Conservation (phyloP, 2,888 invertebrate genomes). For the Salticus scenicus region DNA sequence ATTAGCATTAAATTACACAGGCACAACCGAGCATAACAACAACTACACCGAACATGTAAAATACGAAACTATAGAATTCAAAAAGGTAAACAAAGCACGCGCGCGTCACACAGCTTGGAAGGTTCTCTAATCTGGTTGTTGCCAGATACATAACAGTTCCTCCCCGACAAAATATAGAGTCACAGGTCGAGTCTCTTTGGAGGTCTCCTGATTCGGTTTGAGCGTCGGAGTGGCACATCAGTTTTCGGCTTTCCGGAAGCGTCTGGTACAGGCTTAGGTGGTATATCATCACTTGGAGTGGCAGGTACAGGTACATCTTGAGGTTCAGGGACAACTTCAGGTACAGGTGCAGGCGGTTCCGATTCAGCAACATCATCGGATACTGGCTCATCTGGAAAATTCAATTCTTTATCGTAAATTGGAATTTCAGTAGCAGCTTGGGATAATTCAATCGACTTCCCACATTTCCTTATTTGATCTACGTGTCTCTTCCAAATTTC, state of each 20-base stretch:
- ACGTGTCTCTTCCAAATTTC: too few species aligned
- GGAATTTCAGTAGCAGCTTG: too few species aligned
- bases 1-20: conserved; percentile 37
- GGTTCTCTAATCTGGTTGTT: conserved; percentile 47
- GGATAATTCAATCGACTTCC: too few species aligned
- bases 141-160: conserved; percentile 52
- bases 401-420: too few species aligned
- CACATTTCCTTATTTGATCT: too few species aligned
- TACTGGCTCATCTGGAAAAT: too few species aligned
- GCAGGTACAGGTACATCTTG: conserved; percentile 22
- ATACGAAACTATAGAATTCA: conserved; percentile 31
- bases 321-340: too few species aligned
- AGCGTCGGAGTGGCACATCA: conserved; percentile 41
- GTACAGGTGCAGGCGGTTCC: too few species aligned
- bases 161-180: conserved; percentile 46
- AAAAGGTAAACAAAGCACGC: conserved; percentile 27
- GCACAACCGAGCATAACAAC: conserved; percentile 36
- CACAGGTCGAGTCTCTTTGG: conserved; percentile 45
- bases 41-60: conserved; percentile 39
- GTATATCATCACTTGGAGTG: conserved; percentile 17
- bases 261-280: conserved; percentile 19
- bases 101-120: conserved; percentile 49
- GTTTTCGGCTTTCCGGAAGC: conserved; percentile 17
- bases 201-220: conserved; percentile 42
- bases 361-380: too few species aligned